Percentiles rank a stretch among this genome's conserved stretches.
These are phyloP conservation scores for Vidua chalybeata DNA, from an alignment of 2,113 vertebrate species.

Conservation along the genomic window DNA sequence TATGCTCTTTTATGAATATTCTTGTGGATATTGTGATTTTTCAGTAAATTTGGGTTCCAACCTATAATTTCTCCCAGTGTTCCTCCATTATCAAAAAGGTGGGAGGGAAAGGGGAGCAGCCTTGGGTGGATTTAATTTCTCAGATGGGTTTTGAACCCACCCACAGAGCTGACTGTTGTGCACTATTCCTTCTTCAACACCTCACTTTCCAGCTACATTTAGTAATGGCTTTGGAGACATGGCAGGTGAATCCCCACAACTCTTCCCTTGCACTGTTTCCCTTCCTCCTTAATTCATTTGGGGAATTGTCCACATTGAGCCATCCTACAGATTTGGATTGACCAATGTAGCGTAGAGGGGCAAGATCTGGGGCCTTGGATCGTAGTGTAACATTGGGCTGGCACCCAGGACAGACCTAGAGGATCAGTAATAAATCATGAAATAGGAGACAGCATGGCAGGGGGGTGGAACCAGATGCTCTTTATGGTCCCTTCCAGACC, in stretches of 20 bases:
- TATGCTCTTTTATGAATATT: background rate
- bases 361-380: background rate
- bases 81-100: background rate
- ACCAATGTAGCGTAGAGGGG: background rate
- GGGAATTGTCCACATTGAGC: background rate
- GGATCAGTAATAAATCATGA: background rate
- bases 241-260: background rate
- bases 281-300: background rate
- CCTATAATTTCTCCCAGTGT: background rate
- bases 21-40: background rate
- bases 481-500: background rate
- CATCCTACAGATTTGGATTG: background rate
- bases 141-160: background rate
- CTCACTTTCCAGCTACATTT: background rate
- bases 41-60: background rate
- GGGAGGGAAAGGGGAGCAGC: background rate
- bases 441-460: background rate
- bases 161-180: background rate
- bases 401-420: background rate
- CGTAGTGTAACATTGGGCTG: background rate
- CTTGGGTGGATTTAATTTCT: background rate
- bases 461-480: background rate
- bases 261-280: background rate
- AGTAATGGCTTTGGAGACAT: background rate
- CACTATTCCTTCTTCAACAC: background rate